phyloP scores from a whole-genome alignment of 2,888 invertebrate genomes.

The Homarus gammarus region DNA sequence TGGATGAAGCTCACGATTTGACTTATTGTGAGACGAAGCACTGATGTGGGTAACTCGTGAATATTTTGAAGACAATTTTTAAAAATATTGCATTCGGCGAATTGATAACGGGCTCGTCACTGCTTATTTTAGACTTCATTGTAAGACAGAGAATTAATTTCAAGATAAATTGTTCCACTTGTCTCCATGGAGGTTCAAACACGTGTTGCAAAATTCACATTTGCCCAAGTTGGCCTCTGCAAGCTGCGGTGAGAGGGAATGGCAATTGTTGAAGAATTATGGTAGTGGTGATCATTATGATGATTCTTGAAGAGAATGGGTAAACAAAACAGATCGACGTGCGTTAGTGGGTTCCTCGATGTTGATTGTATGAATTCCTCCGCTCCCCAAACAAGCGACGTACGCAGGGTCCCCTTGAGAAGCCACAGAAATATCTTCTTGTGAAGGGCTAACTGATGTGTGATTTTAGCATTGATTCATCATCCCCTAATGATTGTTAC shows the following conservation, averaged over 20 bases:
- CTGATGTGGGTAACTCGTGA: slow-evolving; percentile 16
- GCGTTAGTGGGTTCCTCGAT: slow-evolving; percentile 72
- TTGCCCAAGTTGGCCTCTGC: slow-evolving; percentile 50
- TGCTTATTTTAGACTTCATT: slow-evolving; percentile 13
- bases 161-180: slow-evolving; percentile 15
- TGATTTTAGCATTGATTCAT: slow-evolving; percentile 69
- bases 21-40: slow-evolving; percentile 18
- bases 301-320: slow-evolving; percentile 40
- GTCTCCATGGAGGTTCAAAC: slow-evolving; percentile 22
- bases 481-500: slow-evolving; percentile 70
- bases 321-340: slow-evolving; percentile 59
- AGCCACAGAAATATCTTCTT: slow-evolving; percentile 58
- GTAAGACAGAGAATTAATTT: slow-evolving; percentile 34
- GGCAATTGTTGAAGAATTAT: slow-evolving; percentile 27
- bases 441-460: slow-evolving; percentile 57
- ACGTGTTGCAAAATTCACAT: slow-evolving; percentile 33
- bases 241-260: slow-evolving; percentile 43
- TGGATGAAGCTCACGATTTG: slow-evolving; percentile 17
- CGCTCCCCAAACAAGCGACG: slow-evolving; percentile 48
- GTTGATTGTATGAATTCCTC: slow-evolving; percentile 70
- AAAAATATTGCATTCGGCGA: slow-evolving; percentile 27
- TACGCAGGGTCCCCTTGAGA: slow-evolving; percentile 47
- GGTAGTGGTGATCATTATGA: slow-evolving; percentile 34
- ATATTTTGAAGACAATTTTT: slow-evolving; percentile 35
- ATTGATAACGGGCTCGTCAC: slow-evolving; percentile 26